Evolutionary conservation across 2,113 vertebrate species (phyloP).

Genomic region (Phalacrocorax pelagicus): DNA sequence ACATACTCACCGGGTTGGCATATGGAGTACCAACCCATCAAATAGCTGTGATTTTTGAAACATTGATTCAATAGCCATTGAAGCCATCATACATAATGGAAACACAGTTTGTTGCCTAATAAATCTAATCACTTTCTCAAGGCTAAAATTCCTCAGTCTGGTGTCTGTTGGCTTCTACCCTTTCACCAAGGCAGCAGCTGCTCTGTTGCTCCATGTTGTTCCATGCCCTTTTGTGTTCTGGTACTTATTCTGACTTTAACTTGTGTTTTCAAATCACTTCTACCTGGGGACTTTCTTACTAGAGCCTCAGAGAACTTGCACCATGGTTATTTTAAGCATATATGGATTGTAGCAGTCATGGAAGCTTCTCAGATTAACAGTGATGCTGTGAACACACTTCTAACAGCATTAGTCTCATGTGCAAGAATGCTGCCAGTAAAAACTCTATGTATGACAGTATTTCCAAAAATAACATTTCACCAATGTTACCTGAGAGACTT

Average conservation of each 20-base stretch:
- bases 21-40: neutral
- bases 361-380: neutral
- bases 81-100: neutral
- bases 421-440: neutral
- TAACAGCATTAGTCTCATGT: neutral
- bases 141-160: neutral
- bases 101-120: neutral
- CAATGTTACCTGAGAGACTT: neutral
- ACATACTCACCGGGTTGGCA: neutral
- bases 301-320: neutral
- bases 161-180: neutral
- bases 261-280: neutral
- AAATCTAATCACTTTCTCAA: neutral
- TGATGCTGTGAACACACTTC: neutral
- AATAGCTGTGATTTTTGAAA: neutral
- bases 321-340: neutral
- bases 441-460: fast-evolving
- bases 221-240: neutral
- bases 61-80: neutral
- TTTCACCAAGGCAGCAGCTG: neutral
- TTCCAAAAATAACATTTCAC: neutral
- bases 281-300: neutral
- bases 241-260: neutral
- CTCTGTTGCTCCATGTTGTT: neutral
- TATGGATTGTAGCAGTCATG: neutral